Evolutionary conservation across 2,888 invertebrate genomes (phyloP).

Genomic region (Amorpha juglandis): DNA sequence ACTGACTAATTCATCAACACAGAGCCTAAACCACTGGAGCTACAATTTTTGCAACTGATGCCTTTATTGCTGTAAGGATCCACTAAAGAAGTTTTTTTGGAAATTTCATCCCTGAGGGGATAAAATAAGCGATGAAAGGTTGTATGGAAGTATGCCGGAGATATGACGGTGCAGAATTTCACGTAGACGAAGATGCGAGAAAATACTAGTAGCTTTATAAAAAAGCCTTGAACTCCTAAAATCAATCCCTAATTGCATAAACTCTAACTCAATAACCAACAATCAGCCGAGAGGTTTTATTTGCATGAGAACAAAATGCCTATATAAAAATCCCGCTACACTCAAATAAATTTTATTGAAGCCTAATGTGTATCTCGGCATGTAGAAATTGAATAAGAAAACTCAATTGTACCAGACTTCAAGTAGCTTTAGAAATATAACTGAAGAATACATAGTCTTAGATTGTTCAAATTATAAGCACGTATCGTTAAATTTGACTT

Average conservation of each 20-base stretch:
- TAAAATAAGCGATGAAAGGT: too few relatives aligned
- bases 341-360: slow-evolving; percentile 3
- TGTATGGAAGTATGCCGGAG: too few relatives aligned
- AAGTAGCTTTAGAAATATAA: not conserved
- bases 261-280: slow-evolving; percentile 1
- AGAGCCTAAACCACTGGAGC: too few relatives aligned
- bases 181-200: too few relatives aligned
- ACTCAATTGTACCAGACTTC: slow-evolving; percentile 5
- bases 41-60: too few relatives aligned
- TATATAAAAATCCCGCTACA: slow-evolving; percentile 11
- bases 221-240: not conserved
- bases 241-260: not conserved
- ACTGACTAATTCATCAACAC: too few relatives aligned
- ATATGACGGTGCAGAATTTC: too few relatives aligned
- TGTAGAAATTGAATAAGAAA: slow-evolving; percentile 11
- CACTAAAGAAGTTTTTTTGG: too few relatives aligned
- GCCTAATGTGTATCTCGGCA: slow-evolving; percentile 19
- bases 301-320: not conserved
- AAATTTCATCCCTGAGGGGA: too few relatives aligned
- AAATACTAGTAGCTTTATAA: not conserved
- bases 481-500: not conserved
- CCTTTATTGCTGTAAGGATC: too few relatives aligned
- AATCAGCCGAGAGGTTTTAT: not conserved
- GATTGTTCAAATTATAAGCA: not conserved
- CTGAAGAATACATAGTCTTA: not conserved